A percentile compares a stretch with the other conserved stretches of the same genome.
phyloP scores from a whole-genome alignment of 2,888 invertebrate species.

The Cephus pulcher region DNA sequence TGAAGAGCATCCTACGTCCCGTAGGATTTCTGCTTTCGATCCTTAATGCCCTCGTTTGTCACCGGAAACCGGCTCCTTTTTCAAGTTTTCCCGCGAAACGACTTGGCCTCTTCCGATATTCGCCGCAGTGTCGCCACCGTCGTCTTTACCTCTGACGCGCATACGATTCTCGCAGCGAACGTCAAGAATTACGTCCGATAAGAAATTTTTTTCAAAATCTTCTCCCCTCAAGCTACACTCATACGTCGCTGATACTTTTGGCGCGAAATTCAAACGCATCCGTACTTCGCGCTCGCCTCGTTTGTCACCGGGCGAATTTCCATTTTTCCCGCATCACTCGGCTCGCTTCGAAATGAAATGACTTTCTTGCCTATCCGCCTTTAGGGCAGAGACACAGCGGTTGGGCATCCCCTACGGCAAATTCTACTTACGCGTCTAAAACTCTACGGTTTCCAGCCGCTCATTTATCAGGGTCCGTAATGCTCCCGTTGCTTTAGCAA shows the following conservation, averaged over 20 bases:
- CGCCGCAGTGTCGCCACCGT: neutral
- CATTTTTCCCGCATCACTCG: conserved; percentile 23
- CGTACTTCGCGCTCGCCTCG: neutral
- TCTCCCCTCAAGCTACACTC: neutral
- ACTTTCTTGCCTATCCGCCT: neutral
- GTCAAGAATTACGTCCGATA: neutral
- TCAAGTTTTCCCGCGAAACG: neutral
- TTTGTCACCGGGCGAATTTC: conserved; percentile 29
- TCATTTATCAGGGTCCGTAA: conserved; percentile 4
- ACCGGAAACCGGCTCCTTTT: neutral
- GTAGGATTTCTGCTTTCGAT: conserved; percentile 5
- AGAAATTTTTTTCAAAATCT: neutral
- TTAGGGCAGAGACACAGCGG: neutral
- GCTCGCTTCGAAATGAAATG: conserved; percentile 3
- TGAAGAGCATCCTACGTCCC: neutral
- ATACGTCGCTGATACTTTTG: neutral
- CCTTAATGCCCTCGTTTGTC: conserved; percentile 7
- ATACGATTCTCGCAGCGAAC: neutral
- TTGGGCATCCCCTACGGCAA: neutral
- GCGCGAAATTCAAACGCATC: neutral
- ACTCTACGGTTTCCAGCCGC: neutral
- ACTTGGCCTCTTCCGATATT: neutral
- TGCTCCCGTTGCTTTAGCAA: neutral
- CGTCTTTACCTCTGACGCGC: neutral
- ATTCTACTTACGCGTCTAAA: neutral